Base-by-base conservation (phyloP, 1,140 invertebrate species). In the Platorchestia sp. region DNA sequence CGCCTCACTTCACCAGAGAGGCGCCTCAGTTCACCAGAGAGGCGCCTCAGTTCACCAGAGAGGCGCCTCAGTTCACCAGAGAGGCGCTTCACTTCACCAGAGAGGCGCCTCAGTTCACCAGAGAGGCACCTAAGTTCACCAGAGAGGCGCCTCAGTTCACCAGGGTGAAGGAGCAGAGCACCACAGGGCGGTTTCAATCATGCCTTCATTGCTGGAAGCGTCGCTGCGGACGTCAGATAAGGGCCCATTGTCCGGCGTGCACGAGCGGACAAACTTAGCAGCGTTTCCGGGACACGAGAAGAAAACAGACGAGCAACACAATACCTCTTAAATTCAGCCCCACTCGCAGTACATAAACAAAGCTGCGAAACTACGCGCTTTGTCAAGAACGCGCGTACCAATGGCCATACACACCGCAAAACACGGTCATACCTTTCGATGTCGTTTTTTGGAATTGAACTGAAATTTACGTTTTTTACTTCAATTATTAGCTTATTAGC, bases 131-230 rank as follows among this genome's bases (percentile, higher is more conserved):
- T n/a, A n/a, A n/a, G n/a, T 75, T 75, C 59, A 51, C 47, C 27
- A 36, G 27, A 75, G 27, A 75, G 59, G 59, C 36, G 59, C 59
- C 59, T 7, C 59, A 36, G 59, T 75, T 75, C 14, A 51, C 6
- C 47, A 51, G 47, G 19, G 47, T 51, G 47, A 6, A 51, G 59
- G 14, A 22, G 14, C 14, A 75, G 59, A 36, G 59, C 59, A 75
- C 59, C 59, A 75, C 59, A 75, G 59, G 59, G 10, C 59, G 36
- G 59, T 75, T 75, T 75, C 59, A 75, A 75, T 75, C 59, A 75
- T 75, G 59, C 59, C 59, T 75, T 75, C 59, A 75, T 75, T 75
- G 59, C 59, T 75, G 59, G 59, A 75, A 75, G 59, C 59, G 59
- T 19, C 59, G 59, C 59, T 36, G 36, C 10, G 27, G 59, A 75